Conservation (phyloP, 2,888 invertebrate genomes). For the Drosophila conformis region DNA sequence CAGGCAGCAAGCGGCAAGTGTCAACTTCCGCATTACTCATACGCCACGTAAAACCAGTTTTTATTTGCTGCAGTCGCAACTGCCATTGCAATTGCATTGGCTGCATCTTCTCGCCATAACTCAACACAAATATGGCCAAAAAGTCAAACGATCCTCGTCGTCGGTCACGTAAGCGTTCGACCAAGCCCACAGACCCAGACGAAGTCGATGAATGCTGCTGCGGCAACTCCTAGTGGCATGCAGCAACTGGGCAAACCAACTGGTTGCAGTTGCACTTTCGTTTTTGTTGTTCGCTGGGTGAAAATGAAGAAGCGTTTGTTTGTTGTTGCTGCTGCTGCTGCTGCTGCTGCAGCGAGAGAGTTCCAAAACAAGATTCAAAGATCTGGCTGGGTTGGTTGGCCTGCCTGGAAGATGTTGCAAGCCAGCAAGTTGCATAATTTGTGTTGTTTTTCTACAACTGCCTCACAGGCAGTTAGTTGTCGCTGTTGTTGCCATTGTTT, state of each 20-base stretch:
- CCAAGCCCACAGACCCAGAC: slow-evolving; percentile 70
- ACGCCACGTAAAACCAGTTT: slow-evolving; percentile 65
- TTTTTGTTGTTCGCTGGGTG: slow-evolving; percentile 68
- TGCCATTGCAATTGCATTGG: slow-evolving; percentile 33
- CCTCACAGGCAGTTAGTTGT: slow-evolving; percentile 22
- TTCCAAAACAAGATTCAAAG: slow-evolving; percentile 61
- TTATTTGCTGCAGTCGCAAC: slow-evolving; percentile 14
- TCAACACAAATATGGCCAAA: slow-evolving; percentile 76
- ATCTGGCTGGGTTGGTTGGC: slow-evolving; percentile 50
- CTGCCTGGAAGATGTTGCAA: slow-evolving; percentile 73
- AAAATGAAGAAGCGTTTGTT: slow-evolving; percentile 77
- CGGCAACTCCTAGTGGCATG: slow-evolving; percentile 21
- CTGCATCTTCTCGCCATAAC: slow-evolving; percentile 76
- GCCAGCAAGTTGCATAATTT: slow-evolving; percentile 71
- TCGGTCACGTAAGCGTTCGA: slow-evolving; percentile 70
- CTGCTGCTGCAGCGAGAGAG: slow-evolving; percentile 47
- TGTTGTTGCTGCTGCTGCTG: slow-evolving; percentile 46
- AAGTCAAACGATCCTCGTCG: slow-evolving; percentile 75
- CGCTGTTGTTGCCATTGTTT: slow-evolving; percentile 4
- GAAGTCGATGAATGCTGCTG: slow-evolving; percentile 16
- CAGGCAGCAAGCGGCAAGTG: slow-evolving; percentile 58
- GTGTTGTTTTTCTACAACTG: slow-evolving; percentile 57
- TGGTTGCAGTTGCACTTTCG: slow-evolving; percentile 72
- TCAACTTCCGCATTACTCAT: slow-evolving; percentile 80
- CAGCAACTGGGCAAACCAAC: slow-evolving; percentile 61